phyloP scores from a whole-genome alignment of 2,888 invertebrate genomes.

The Brachynemurus nebulosus region DNA sequence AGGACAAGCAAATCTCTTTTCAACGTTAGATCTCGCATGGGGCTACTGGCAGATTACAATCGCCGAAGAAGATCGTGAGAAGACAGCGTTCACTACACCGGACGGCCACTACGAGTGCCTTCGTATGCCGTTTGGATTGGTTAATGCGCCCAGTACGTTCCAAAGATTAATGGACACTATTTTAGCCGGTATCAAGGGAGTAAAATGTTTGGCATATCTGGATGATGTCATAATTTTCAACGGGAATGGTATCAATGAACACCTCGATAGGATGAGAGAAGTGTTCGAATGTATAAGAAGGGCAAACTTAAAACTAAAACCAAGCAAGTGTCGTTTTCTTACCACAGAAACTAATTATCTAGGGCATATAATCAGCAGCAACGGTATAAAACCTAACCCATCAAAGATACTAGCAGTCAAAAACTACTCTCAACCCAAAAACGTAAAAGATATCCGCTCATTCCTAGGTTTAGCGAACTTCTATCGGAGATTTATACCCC shows the following conservation, averaged over 20 bases:
- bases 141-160: constrained; percentile 24
- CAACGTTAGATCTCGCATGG: constrained; percentile 20
- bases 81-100: constrained; percentile 19
- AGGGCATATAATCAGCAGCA: constrained; percentile 15
- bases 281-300: constrained; percentile 7
- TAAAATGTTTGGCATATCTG: constrained; percentile 14
- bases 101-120: constrained; percentile 19
- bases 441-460: constrained; percentile 14
- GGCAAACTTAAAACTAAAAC: constrained; percentile 16
- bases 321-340: constrained; percentile 17
- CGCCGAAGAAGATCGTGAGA: constrained; percentile 13
- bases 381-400: constrained; percentile 15
- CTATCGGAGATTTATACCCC: constrained; percentile 16
- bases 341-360: constrained; percentile 14
- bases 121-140: constrained; percentile 23
- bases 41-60: constrained; percentile 22
- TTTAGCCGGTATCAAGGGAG: constrained; percentile 19
- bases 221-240: constrained; percentile 17
- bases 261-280: constrained; percentile 1
- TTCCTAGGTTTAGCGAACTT: constrained; percentile 17
- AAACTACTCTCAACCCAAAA: too few species aligned
- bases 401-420: constrained; percentile 12
- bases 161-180: constrained; percentile 23
- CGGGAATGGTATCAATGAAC: constrained; percentile 7
- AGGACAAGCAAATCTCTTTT: too few species aligned